A percentile compares a stretch with the other conserved stretches of the same genome.
phyloP scores from a whole-genome alignment of 2,888 invertebrate genomes.

The Proisotoma minuta region DNA sequence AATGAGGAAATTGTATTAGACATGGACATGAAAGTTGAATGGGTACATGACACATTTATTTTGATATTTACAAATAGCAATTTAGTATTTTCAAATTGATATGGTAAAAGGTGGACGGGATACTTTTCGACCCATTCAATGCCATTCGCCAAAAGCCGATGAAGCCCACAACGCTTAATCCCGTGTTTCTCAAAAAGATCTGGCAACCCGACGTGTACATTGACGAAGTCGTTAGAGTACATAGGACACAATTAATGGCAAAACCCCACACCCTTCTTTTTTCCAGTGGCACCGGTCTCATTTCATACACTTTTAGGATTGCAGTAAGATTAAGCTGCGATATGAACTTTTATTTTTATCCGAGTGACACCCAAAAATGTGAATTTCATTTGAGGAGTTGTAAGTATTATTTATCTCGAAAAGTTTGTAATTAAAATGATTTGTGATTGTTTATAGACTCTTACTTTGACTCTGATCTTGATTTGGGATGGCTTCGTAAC shows the following conservation, averaged over 20 bases:
- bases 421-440: not conserved
- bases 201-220: slow-evolving; percentile 42
- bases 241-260: slow-evolving; percentile 27
- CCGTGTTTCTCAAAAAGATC: slow-evolving; percentile 31
- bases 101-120: slow-evolving; percentile 27
- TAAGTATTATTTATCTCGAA: slow-evolving; percentile 14
- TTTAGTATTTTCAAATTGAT: slow-evolving; percentile 9
- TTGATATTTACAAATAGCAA: no score
- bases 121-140: slow-evolving; percentile 27
- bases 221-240: slow-evolving; percentile 34
- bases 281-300: slow-evolving; percentile 31
- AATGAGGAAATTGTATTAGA: slow-evolving; percentile 30
- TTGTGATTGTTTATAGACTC: slow-evolving; percentile 17
- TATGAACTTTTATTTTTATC: slow-evolving; percentile 33
- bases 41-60: no score
- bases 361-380: slow-evolving; percentile 40
- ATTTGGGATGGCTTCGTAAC: slow-evolving; percentile 27
- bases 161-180: slow-evolving; percentile 24
- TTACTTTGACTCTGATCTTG: slow-evolving; percentile 25
- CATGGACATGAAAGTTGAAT: slow-evolving; percentile 36
- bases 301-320: slow-evolving; percentile 34
- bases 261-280: slow-evolving; percentile 32
- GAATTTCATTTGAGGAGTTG: slow-evolving; percentile 35
- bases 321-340: slow-evolving; percentile 25
- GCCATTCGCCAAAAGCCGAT: slow-evolving; percentile 13